Conservation (phyloP, 2,797 vertebrate species). For the Sylvia borin region DNA sequence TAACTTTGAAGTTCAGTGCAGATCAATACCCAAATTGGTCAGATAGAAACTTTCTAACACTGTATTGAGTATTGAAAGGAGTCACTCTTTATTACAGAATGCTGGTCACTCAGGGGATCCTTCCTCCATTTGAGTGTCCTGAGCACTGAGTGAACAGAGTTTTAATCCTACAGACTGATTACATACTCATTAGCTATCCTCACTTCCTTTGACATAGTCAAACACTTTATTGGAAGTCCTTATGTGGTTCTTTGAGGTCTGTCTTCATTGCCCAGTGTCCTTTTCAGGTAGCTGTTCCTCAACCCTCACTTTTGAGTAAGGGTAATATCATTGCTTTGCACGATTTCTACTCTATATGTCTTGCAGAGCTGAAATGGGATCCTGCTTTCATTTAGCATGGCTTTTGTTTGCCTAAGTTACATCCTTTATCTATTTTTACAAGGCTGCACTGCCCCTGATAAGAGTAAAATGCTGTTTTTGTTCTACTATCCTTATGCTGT, state of each 20-base stretch:
- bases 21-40: rapidly evolving
- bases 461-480: background rate
- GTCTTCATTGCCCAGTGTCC: too few relatives aligned
- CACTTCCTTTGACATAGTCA: background rate
- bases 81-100: background rate
- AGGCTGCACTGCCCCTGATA: background rate
- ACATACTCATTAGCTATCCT: background rate
- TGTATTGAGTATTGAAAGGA: background rate
- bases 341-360: background rate
- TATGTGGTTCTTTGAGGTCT: background rate
- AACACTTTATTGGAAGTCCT: background rate
- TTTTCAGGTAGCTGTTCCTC: background rate
- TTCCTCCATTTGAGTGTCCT: background rate
- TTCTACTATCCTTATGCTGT: background rate
- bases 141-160: background rate
- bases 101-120: background rate
- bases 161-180: background rate
- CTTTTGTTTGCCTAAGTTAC: background rate
- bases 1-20: background rate
- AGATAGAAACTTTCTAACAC: background rate
- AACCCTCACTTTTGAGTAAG: background rate
- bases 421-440: background rate
- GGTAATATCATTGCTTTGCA: too few relatives aligned
- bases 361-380: background rate
- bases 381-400: background rate